These are phyloP conservation scores for Holacanthus passer DNA, from an alignment of 2,113 vertebrate genomes.

Conservation along the genomic window DNA sequence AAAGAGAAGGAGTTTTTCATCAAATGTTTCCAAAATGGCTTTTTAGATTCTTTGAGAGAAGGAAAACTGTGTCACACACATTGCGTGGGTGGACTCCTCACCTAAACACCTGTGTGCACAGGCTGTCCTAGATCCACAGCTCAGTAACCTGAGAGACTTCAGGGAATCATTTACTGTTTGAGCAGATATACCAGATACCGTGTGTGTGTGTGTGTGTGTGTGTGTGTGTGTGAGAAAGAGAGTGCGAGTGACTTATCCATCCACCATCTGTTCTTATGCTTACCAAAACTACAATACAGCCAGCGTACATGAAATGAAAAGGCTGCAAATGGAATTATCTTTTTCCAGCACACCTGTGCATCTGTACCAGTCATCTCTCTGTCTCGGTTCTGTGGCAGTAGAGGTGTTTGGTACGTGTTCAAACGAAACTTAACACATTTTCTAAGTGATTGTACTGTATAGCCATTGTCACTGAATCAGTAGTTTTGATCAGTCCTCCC, in stretches of 20 bases:
- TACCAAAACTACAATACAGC: slow-evolving; percentile 5
- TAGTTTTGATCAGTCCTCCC: neutral
- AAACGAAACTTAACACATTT: neutral
- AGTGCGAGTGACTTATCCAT: neutral
- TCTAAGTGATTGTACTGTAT: neutral
- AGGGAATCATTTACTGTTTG: slow-evolving; percentile 49
- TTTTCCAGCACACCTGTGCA: neutral
- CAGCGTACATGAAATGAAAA: slow-evolving; percentile 17
- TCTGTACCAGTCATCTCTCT: neutral
- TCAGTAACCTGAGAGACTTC: slow-evolving; percentile 51
- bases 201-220: neutral
- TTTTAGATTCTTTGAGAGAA: slow-evolving; percentile 1
- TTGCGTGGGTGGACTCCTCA: slow-evolving; percentile 43
- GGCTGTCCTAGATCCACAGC: slow-evolving; percentile 6
- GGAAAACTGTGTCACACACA: slow-evolving; percentile 14
- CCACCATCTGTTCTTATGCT: slow-evolving; percentile 51
- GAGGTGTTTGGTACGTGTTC: neutral
- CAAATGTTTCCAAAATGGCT: neutral
- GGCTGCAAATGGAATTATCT: slow-evolving; percentile 5
- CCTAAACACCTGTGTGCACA: slow-evolving; percentile 59
- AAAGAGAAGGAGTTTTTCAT: slow-evolving; percentile 14
- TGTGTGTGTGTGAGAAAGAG: slow-evolving; percentile 6
- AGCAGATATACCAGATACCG: slow-evolving; percentile 22
- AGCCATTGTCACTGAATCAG: neutral
- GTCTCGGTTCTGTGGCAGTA: neutral